Base-by-base conservation (phyloP, 2,797 vertebrate genomes). In the Lepus oiostolus region DNA sequence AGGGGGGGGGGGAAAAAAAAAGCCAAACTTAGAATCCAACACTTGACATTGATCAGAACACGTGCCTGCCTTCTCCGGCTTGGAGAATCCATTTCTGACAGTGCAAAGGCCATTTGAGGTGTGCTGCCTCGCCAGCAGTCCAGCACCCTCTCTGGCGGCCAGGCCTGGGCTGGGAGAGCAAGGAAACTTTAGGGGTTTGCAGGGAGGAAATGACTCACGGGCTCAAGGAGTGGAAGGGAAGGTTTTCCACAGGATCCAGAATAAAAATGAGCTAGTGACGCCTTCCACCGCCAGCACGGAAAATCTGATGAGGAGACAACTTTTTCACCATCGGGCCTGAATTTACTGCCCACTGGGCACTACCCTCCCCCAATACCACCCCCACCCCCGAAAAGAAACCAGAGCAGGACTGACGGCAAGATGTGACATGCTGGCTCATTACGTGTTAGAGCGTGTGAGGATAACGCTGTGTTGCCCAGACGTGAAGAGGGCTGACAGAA, bases 171-270 rank as follows among this genome's bases (percentile, higher is more conserved):
- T 70, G 30, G 70, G 28, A 67, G 50, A 70, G n/a, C 74, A 83
- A 94, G 83, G 75, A 94, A 94, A 70, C 74, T 17, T 8, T 1
- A 26, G n/a, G 82, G 47, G 32, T 74, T 93, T 83, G 35, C 60
- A 91, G 47, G 28, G 22, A 92, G 94, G 97, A 97, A 96, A 60
- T 97, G 97, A 97, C 80, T 97, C 97, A 97, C 88, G 76, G 65
- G 90, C 83, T 94, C 68, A 72, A 85, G 63, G 60, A 30, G 17
- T 54, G 74, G 71, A 92, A 84, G 50, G 62, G 62, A 63, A 77
- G 50, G 65, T 72, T 97, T 96, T 93, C 94, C 86, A 89, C 35
- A 72, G 91, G 68, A 91, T 72, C 5, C 0, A 90, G 80, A 94
- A 85, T 70, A 88, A 85, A 86, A 97, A 89, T 62, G 84, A 94